Evolutionary conservation across 2,888 invertebrate species (phyloP).

Genomic region (Mythimna impura): DNA sequence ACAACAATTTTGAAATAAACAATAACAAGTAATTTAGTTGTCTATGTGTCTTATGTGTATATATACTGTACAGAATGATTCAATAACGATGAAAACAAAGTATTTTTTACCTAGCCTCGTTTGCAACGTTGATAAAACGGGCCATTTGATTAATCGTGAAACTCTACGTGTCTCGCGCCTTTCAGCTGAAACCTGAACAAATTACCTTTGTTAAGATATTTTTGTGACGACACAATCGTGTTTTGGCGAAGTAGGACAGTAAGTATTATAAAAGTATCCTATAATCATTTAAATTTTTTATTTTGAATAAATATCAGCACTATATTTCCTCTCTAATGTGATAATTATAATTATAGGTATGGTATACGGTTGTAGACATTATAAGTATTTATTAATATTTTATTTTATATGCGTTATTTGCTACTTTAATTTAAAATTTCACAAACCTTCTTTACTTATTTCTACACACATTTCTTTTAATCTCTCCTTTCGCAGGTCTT

Average conservation of each 20-base stretch:
- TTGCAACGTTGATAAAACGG: slow-evolving; percentile 62
- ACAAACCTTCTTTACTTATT: too few species aligned
- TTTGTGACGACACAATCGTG: slow-evolving; percentile 47
- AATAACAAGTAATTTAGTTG: neutral
- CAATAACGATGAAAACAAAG: slow-evolving; percentile 51
- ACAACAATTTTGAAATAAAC: neutral
- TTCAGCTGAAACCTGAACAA: slow-evolving; percentile 45
- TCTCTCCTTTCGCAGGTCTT: too few species aligned
- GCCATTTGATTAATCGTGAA: slow-evolving; percentile 65
- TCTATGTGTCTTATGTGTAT: neutral
- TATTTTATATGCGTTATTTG: too few species aligned
- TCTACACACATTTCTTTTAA: too few species aligned
- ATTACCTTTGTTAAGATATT: slow-evolving; percentile 53
- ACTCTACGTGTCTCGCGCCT: slow-evolving; percentile 44
- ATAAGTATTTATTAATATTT: too few species aligned
- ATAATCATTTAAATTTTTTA: neutral
- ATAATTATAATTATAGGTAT: too few species aligned
- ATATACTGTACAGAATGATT: slow-evolving; percentile 39
- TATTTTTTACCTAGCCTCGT: slow-evolving; percentile 59
- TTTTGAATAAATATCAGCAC: neutral
- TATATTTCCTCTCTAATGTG: too few species aligned
- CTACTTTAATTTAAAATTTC: too few species aligned
- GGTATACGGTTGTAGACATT: too few species aligned
- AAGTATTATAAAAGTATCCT: neutral
- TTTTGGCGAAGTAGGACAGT: slow-evolving; percentile 15